phyloP scores from a whole-genome alignment of 2,797 vertebrate genomes.

The Ficedula albicollis region DNA sequence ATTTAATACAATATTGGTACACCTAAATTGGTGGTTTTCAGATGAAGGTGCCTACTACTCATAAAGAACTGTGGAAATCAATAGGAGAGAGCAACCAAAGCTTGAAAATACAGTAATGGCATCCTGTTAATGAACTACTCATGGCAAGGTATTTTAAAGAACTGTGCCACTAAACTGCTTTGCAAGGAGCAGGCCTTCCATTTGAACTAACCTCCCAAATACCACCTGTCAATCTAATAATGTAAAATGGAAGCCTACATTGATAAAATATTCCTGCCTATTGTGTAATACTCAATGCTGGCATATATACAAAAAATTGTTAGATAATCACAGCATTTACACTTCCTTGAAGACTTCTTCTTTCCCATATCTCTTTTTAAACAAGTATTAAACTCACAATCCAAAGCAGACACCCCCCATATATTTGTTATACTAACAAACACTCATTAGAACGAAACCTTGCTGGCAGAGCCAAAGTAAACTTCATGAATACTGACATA shows the following conservation, averaged over 20 bases:
- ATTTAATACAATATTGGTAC: not conserved
- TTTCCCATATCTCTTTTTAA: not conserved
- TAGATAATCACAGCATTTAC: not conserved
- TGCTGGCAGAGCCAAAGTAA: not conserved
- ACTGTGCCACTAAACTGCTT: not conserved
- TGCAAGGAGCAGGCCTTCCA: not conserved
- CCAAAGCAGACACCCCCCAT: not conserved
- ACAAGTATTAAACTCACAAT: not conserved
- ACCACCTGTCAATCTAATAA: not conserved
- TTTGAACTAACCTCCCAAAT: not conserved
- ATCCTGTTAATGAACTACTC: not conserved
- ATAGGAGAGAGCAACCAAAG: not conserved
- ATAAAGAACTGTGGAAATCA: not conserved
- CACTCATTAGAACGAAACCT: not conserved
- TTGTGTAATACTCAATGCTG: not conserved
- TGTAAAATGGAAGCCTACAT: not conserved
- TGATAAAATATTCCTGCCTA: not conserved
- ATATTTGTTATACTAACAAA: not conserved
- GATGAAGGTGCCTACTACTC: not conserved
- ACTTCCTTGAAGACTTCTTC: not conserved
- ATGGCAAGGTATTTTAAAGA: not conserved
- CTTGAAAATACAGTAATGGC: not conserved
- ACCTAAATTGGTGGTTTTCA: not conserved
- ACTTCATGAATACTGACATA: not conserved
- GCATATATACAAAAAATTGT: not conserved